A percentile compares a stretch with the other conserved stretches of the same genome.
phyloP scores from a whole-genome alignment of 2,113 vertebrate genomes.

The Siniperca knerii region DNA sequence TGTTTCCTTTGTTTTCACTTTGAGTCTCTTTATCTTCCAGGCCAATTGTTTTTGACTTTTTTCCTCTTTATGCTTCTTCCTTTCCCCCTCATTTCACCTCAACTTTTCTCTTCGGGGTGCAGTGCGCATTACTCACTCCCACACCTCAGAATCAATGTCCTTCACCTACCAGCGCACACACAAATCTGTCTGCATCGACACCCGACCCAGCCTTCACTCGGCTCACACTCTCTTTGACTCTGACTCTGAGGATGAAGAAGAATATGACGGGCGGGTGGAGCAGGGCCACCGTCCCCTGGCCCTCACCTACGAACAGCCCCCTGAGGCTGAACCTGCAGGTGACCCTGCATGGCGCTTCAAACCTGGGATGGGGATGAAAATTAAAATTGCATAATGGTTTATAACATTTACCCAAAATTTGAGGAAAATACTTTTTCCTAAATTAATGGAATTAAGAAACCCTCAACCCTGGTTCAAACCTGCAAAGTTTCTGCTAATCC shows the following conservation, averaged over 20 bases:
- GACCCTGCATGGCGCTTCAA: conserved; percentile 83
- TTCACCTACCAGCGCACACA: conserved; percentile 96
- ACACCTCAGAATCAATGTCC: conserved; percentile 95
- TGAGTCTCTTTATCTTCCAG: conserved; percentile 32
- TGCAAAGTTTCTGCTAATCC: conserved; percentile 50
- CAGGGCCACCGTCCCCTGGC: conserved; percentile 73
- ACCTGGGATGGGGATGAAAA: conserved; percentile 2
- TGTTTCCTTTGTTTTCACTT: conserved; percentile 47
- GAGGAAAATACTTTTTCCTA: not conserved
- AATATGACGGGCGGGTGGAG: conserved; percentile 36
- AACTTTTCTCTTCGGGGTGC: conserved; percentile 57
- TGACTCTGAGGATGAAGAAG: conserved; percentile 82
- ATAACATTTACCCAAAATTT: not conserved
- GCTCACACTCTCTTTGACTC: conserved; percentile 87
- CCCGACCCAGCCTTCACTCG: conserved; percentile 89
- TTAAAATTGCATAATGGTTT: not conserved
- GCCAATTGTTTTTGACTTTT: conserved; percentile 26
- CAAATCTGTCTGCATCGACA: conserved; percentile 93
- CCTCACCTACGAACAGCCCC: conserved; percentile 81
- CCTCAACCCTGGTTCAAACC: conserved; percentile 4
- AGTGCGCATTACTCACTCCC: conserved; percentile 96
- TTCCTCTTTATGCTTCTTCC: conserved; percentile 28
- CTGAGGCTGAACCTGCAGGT: conserved; percentile 91
- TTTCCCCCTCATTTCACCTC: conserved; percentile 37
- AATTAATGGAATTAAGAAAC: conserved; percentile 17